Evolutionary conservation across 2,113 vertebrate genomes (phyloP), one percentile per base, ranked within the genome.

Genomic region (Leiothrix lutea): DNA sequence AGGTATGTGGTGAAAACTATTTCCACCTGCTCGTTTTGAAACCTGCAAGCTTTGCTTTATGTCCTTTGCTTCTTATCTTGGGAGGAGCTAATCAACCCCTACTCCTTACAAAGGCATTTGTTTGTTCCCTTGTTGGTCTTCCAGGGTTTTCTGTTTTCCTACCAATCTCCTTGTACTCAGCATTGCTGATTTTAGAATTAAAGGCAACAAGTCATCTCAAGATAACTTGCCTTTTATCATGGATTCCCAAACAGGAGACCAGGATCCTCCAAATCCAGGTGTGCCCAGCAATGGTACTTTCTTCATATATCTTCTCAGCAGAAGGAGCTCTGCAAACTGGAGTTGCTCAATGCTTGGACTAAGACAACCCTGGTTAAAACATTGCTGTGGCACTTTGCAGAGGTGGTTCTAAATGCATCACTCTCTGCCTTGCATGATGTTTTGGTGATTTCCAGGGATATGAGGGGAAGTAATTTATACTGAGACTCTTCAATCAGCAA

Each of bases 361-460:
- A 86, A 91, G 70, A 26, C 71, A 94, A 45, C 58, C 62, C 42
- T 87, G 0, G 0, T 80, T 90, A 33, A 73, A 94, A 72, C 53
- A 82, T 29, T 85, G 60, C 64, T 61, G 64, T 80, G 66, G 17
- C 67, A 47, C 71, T 92, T 80, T 1, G 33, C 77, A 92, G 91
- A 89, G 93, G 84, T 81, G 94, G 94, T 77, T 95, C 95, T 92
- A 87, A 97, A 94, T 73, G 66, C 78, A 77, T 86, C 66, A 1
- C 33, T n/a, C 51, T 77, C 84, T 89, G 70, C 87, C 54, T 94
- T 8, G 6, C 22, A 16, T n/a, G 65, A 56, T 88, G 64, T 78
- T 88, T 92, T 44, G 83, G 61, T 64, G 75, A 80, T 84, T 96
- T 94, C 67, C 67, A 84, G 73, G 51, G 72, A 72, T 58, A 44